A percentile compares a stretch with the other conserved stretches of the same genome.
phyloP scores from a whole-genome alignment of 2,888 invertebrate genomes.

The Callyntrura sp. region DNA sequence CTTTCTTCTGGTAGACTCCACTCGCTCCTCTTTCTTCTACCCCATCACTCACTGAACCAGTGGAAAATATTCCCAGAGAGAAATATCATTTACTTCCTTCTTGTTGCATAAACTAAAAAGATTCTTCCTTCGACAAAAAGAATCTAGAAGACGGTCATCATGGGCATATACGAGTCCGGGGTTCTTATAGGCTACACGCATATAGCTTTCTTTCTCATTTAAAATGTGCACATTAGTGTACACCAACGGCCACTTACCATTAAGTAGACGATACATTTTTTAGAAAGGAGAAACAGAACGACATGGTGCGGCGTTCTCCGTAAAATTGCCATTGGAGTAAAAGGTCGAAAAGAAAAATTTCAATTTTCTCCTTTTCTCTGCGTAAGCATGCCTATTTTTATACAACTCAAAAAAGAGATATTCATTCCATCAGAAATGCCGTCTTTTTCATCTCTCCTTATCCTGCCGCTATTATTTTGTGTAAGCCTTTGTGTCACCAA shows the following conservation, averaged over 20 bases:
- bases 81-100: slow-evolving; percentile 10
- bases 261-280: neutral
- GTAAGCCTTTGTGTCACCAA: slow-evolving; percentile 67
- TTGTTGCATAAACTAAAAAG: neutral
- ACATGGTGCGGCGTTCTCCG: neutral
- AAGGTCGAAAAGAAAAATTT: slow-evolving; percentile 33
- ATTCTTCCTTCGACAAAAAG: neutral
- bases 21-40: neutral
- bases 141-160: neutral
- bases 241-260: neutral
- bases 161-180: neutral
- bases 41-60: neutral
- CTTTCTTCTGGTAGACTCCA: neutral
- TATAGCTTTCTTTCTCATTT: neutral
- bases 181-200: neutral
- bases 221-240: slow-evolving; percentile 12
- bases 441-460: neutral
- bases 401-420: neutral
- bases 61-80: slow-evolving; percentile 5
- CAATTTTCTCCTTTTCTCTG: slow-evolving; percentile 29
- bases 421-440: neutral
- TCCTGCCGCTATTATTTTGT: slow-evolving; percentile 39
- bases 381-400: slow-evolving; percentile 14
- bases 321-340: neutral
- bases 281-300: neutral